Base-by-base conservation (phyloP, 23 tunicate genomes). In the Ciona savignyi region DNA sequence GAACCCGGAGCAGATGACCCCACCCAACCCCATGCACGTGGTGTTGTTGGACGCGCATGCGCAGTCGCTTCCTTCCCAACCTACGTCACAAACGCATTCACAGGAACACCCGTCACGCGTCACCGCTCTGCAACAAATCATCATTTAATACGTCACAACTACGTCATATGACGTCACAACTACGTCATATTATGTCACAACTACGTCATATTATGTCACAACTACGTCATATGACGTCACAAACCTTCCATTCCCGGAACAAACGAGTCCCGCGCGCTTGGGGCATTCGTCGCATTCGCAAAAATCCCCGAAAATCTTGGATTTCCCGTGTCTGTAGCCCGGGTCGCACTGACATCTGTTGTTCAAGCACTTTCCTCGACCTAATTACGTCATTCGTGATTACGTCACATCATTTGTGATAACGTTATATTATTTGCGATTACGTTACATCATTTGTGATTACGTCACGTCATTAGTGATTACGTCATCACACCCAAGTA, bases 261-360 rank as follows among this genome's bases (percentile, higher is more conserved):
- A 90, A 6, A 83, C 78, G 1, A 83, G 77, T 60, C 90, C 90
- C 48, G 90, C 85, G 2, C 42, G 29, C 27, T 78, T 70, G 29
- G 77, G 86, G 74, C 97, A 90, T 23, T 83, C 86, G 64, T 79
- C 85, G 70, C 97, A 90, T 63, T 90, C 73, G 33, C 97, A 90
- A 48, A 63, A 75, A 25, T 64, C 70, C 9, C 97, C 97, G 82
- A 63, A 83, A 22, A 90, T 90, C 33, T 68, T 63, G 35, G 51
- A 66, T 66, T 90, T 90, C 4, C 67, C 73, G 71, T 90, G 82
- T 33, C 63, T 27, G 74, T 84, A 82, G 22, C 90, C 97, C 1
- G 81, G 90, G 26, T 87, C 81, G 65, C 99, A 95, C 30, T 65
- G 79, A 69, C 99, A 95, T 35, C 63, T 56, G 62, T 75, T 73